phyloP scores from a whole-genome alignment of 2,113 vertebrate species.

The Malurus cyaneus region DNA sequence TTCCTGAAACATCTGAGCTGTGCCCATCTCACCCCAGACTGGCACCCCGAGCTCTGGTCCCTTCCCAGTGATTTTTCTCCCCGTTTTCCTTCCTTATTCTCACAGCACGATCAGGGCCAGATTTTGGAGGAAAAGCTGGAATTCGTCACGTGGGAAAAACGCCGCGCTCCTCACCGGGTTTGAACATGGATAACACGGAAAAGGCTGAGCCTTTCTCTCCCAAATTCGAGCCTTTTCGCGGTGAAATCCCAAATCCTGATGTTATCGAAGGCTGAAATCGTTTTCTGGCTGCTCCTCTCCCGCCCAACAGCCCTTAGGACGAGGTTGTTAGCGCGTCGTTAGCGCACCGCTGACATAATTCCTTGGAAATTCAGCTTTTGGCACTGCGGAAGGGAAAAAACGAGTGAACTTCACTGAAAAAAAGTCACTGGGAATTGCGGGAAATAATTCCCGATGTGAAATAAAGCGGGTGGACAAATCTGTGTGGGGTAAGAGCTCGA shows the following conservation, averaged over 20 bases:
- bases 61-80: neutral
- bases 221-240: fast-evolving
- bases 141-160: neutral
- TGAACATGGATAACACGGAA: neutral
- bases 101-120: fast-evolving
- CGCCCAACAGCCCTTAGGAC: neutral
- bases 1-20: neutral
- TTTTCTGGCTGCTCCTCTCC: neutral
- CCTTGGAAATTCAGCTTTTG: neutral
- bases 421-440: neutral
- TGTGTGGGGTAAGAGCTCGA: neutral
- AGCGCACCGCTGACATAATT: neutral
- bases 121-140: neutral
- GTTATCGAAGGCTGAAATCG: neutral
- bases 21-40: neutral
- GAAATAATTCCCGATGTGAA: neutral
- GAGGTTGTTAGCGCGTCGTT: neutral
- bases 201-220: neutral
- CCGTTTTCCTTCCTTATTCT: neutral
- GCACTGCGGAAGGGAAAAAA: neutral
- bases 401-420: neutral
- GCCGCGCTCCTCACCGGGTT: fast-evolving
- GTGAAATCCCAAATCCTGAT: neutral
- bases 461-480: neutral
- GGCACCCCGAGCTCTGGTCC: neutral